A percentile compares a stretch with the other conserved stretches of the same genome.
Evolutionary conservation across 2,888 invertebrate species (phyloP).

Genomic region (Macrosiphum euphorbiae): DNA sequence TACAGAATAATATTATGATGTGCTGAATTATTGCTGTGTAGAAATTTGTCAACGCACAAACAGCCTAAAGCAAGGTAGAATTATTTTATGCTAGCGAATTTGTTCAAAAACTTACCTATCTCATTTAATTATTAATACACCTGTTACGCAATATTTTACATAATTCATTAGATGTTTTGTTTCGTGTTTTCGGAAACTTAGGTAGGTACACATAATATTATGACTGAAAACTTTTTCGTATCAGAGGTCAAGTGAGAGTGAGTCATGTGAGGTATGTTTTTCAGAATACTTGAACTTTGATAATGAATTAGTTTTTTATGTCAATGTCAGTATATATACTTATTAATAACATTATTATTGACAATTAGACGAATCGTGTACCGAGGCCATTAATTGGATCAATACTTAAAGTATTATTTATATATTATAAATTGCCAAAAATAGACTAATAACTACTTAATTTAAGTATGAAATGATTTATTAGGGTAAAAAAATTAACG

Average conservation of each 20-base stretch:
- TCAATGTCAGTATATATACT: neutral
- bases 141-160: conserved; percentile 17
- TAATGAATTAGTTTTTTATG: neutral
- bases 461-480: neutral
- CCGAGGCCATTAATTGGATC: neutral
- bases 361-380: neutral
- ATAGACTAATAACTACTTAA: neutral
- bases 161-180: conserved; percentile 3
- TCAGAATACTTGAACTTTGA: neutral
- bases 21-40: neutral
- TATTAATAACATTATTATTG: neutral
- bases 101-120: neutral
- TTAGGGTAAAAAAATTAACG: neutral
- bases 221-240: neutral
- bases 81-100: neutral
- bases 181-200: neutral
- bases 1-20: neutral
- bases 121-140: neutral
- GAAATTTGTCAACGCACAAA: neutral
- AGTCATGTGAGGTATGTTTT: neutral
- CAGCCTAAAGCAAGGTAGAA: neutral
- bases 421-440: neutral
- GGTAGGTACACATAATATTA: neutral
- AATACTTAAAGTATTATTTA: neutral
- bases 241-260: neutral